phyloP scores from a whole-genome alignment of 2,113 vertebrate genomes.

The Cariama cristata region DNA sequence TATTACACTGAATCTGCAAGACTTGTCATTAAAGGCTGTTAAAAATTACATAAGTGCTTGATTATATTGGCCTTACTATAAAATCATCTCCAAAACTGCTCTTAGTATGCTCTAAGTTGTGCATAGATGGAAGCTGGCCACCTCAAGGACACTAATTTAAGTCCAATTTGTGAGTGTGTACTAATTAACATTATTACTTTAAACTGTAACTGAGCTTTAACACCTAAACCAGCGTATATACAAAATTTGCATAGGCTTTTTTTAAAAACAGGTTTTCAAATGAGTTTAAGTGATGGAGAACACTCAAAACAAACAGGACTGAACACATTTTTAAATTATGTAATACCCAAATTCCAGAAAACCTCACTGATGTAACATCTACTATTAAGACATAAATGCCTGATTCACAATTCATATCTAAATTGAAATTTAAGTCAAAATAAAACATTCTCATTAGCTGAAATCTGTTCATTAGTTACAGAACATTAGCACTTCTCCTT shows the following conservation, averaged over 20 bases:
- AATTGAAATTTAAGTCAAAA: background rate
- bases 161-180: background rate
- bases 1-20: background rate
- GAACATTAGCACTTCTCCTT: background rate
- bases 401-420: background rate
- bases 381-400: background rate
- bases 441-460: background rate
- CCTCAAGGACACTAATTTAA: background rate
- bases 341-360: background rate
- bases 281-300: background rate
- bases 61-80: background rate
- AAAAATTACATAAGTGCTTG: background rate
- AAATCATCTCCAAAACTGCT: background rate
- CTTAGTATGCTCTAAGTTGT: background rate
- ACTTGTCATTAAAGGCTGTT: background rate
- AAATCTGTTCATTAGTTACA: background rate
- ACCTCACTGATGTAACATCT: background rate
- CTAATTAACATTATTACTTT: background rate
- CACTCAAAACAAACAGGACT: background rate
- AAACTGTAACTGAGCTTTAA: background rate
- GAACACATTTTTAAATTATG: background rate
- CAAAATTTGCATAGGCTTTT: background rate
- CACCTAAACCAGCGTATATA: accelerated
- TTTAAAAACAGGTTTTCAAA: background rate
- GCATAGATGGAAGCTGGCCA: background rate